phyloP scores from a whole-genome alignment of 2,797 vertebrate species.

The Mallotus villosus region DNA sequence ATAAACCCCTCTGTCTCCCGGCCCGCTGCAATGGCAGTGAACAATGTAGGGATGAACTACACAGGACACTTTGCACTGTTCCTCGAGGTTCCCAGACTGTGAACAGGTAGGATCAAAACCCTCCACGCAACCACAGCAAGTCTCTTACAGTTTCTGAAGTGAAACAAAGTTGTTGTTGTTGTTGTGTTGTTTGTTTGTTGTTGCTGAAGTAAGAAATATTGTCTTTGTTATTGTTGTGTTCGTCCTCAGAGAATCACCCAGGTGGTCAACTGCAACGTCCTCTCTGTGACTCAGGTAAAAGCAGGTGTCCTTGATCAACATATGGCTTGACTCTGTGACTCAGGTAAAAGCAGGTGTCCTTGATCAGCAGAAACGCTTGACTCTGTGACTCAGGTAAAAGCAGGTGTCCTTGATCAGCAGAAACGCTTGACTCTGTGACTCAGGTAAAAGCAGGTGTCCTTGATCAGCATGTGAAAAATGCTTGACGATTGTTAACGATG shows the following conservation, averaged over 20 bases:
- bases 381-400: constrained; percentile 73
- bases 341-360: too few species aligned
- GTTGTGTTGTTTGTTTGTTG: neutral
- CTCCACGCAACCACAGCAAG: neutral
- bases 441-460: constrained; percentile 54
- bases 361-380: neutral
- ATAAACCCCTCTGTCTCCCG: constrained; percentile 5
- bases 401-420: too few species aligned
- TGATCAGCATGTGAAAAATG: neutral
- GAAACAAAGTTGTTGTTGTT: too few species aligned
- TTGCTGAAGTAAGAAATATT: too few species aligned
- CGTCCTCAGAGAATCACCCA: constrained; percentile 67
- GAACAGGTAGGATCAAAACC: constrained; percentile 59
- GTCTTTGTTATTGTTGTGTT: neutral
- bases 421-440: too few species aligned
- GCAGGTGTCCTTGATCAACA: too few species aligned
- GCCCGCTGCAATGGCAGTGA: constrained; percentile 61
- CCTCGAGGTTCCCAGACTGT: constrained; percentile 64
- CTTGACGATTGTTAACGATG: too few species aligned
- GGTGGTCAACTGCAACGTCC: constrained; percentile 76
- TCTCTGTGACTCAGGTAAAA: constrained; percentile 76
- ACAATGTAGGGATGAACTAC: constrained; percentile 75
- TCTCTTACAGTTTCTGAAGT: too few species aligned
- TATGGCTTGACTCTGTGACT: too few species aligned
- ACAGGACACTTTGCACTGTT: constrained; percentile 55